phyloP scores from a whole-genome alignment of 2,113 vertebrate genomes.

The Condylura cristata region DNA sequence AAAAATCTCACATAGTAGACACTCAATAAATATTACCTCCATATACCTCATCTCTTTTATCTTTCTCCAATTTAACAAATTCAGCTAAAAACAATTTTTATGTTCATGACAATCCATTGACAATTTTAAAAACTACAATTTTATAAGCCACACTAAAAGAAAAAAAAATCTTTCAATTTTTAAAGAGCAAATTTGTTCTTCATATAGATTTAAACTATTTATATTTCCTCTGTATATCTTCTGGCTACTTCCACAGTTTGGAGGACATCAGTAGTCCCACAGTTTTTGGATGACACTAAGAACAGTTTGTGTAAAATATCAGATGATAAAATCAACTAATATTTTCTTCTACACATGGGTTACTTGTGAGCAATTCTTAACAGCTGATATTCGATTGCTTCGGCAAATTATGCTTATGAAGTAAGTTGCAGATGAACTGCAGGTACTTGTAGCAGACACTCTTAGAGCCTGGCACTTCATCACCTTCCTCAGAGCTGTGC shows the following conservation, averaged over 20 bases:
- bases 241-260: slow-evolving; percentile 22
- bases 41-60: background rate
- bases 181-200: slow-evolving; percentile 23
- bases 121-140: slow-evolving; percentile 9
- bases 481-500: background rate
- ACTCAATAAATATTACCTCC: background rate
- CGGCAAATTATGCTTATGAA: background rate
- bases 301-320: background rate
- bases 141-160: background rate
- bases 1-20: background rate
- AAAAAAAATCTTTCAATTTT: background rate
- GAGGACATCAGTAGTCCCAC: background rate
- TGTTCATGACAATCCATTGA: background rate
- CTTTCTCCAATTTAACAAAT: slow-evolving; percentile 43
- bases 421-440: background rate
- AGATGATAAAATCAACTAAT: background rate
- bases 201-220: background rate
- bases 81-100: slow-evolving; percentile 18
- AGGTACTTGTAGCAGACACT: background rate
- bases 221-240: background rate
- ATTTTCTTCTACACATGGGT: background rate
- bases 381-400: background rate
- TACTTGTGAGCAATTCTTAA: slow-evolving; percentile 29
- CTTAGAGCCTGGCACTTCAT: background rate
- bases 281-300: background rate